Base-by-base conservation (phyloP, 1,140 invertebrate species). In the Platorchestia sp. region DNA sequence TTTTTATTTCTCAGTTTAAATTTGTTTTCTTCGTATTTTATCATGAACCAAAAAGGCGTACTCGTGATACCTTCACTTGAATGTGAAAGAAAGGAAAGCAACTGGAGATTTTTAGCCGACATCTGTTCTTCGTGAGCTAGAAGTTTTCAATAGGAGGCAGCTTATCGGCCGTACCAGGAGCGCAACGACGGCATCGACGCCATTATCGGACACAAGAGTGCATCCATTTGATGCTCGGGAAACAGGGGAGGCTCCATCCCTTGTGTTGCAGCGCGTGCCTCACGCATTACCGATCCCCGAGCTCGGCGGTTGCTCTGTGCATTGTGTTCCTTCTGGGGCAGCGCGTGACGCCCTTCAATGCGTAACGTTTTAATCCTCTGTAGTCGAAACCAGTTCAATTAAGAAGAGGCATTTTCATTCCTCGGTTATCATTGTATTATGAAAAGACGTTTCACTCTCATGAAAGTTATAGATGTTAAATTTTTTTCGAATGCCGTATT, bases 141-240 rank as follows among this genome's bases (percentile, higher is more conserved):
- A 89, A 41, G 87, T 44, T 44, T 89, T 89, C 87, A 42, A 89
- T 89, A 42, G 43, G 41, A 89, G 87, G 87, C 41, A 42, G n/a
- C 43, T 41, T 89, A 41, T 89, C 87, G 43, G 5, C 87, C 87
- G 27, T 89, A 16, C 6, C 87, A 75, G 59, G 59, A 89, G 87
- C 87, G n/a, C 36, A 44, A 42, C 41, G 43, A 44, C n/a, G 43
- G 87, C 87, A 89, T 44, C 87, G 87, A 42, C 87, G n/a, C 43
- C 87, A 89, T 89, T 42, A 89, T 89, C 87, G 87, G 43, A 89
- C 87, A 89, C 87, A 89, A 89, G 7, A 89, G 41, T 89, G 87
- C 87, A 89, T 89, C 87, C n/a, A 75, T 75, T 75, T 75, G 59
- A 10, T 75, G 59, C 59, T 75, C 27, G 59, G 1, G 59, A 75